Conservation (phyloP, 2,113 vertebrate genomes). For the Telmatochromis sp. region DNA sequence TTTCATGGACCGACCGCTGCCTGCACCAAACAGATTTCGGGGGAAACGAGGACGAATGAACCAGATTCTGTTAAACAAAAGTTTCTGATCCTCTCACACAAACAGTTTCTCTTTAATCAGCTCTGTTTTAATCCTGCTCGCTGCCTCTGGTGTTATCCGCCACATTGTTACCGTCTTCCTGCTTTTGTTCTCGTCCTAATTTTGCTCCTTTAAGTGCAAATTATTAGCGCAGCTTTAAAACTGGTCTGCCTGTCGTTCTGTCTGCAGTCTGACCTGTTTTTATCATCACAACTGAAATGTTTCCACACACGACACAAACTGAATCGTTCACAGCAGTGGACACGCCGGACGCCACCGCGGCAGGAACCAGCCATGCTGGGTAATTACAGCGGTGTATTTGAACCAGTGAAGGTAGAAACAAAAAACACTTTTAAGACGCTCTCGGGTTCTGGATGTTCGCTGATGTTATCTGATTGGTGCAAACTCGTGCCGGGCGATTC, state of each 20-base stretch:
- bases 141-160: neutral
- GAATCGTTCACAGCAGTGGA: rapidly evolving
- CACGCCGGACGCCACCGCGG: rapidly evolving
- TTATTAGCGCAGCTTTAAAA: neutral
- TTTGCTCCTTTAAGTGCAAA: neutral
- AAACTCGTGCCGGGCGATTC: rapidly evolving
- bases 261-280: neutral
- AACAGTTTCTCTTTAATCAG: neutral
- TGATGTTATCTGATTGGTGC: neutral
- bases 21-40: neutral
- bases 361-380: neutral
- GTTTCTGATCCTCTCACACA: neutral
- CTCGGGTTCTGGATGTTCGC: neutral
- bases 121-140: neutral
- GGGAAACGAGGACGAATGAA: neutral
- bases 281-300: neutral
- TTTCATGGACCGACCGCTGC: rapidly evolving
- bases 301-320: neutral
- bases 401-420: neutral
- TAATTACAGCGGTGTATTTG: rapidly evolving
- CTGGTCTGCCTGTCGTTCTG: neutral
- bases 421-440: neutral
- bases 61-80: neutral
- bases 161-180: neutral
- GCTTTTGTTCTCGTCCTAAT: neutral